Base-by-base conservation (phyloP, 1,140 invertebrate genomes). In the Magallana ariakensis region DNA sequence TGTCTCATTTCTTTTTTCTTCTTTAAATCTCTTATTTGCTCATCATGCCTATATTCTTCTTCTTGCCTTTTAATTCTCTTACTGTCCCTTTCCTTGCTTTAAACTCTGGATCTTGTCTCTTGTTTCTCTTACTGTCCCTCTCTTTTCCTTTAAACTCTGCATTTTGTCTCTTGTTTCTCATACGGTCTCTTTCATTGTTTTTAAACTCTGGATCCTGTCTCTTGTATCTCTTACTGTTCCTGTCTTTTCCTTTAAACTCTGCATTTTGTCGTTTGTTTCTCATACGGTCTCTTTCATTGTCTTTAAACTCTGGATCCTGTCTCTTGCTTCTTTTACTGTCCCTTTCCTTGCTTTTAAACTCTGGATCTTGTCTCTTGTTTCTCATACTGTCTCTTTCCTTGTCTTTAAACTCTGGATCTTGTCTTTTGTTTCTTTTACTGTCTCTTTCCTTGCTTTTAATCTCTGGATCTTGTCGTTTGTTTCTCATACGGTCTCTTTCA, bases 1-100 rank as follows among this genome's bases (percentile, higher is more conserved):
- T 80, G 53, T 84, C 83, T 88, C 83, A 16, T 16, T 88, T 66
- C 85, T 80, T 85, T 70, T 54, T 85, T 84, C n/a, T 58, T 80
- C 53, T 82, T 56, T 82, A 26, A 60, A 82, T 26, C 19, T 26
- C 19, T 87, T 57, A 15, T 33, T 82, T 75, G 82, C 22, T 87
- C 85, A 84, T 66, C 81, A 84, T 46, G 66, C 57, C 56, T 56
- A 54, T 46, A 13, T 75, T 84, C 53, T 62, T 6, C 46, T 26
- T 60, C 46, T 70, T 80, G 22, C 57, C 85, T 85, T 81, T 19
- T 83, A 81, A 80, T 80, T 88, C 81, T 85, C 66, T 87, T 83
- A 26, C 22, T 80, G 19, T 57, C 53, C 22, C 46, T 55, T 84
- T 87, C 82, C 54, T 81, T 84, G 16, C 16, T 87, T 58, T 83